Conservation (phyloP, 2,888 invertebrate species). For the Epirrita christyi region DNA sequence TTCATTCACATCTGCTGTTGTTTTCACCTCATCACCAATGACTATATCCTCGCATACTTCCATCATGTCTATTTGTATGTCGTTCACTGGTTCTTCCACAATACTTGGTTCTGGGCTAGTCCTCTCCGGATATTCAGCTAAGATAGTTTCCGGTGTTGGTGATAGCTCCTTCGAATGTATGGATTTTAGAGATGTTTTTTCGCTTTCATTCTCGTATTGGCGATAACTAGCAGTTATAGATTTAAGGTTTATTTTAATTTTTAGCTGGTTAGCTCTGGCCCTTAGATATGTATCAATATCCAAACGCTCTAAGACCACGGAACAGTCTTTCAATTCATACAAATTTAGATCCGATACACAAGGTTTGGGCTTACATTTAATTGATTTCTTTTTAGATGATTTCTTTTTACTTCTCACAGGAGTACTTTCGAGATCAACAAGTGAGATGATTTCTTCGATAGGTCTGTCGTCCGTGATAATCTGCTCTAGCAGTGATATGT, state of each 20-base stretch:
- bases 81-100: constrained; percentile 52
- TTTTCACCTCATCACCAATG: constrained; percentile 70
- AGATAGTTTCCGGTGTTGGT: constrained; percentile 7
- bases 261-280: constrained; percentile 3
- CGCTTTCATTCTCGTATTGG: constrained; percentile 3
- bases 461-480: constrained; percentile 74
- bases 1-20: constrained; percentile 55
- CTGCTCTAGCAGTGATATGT: constrained; percentile 75
- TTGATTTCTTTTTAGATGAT: constrained; percentile 46
- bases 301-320: constrained; percentile 56
- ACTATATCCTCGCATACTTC: constrained; percentile 79
- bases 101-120: constrained; percentile 8
- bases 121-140: not conserved
- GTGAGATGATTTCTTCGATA: constrained; percentile 72
- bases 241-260: constrained; percentile 24
- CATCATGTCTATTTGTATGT: constrained; percentile 75
- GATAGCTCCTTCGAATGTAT: not conserved
- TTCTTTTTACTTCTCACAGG: constrained; percentile 49
- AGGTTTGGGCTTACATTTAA: constrained; percentile 37
- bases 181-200: not conserved
- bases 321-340: constrained; percentile 61
- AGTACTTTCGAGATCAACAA: constrained; percentile 65
- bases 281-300: constrained; percentile 55
- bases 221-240: not conserved
- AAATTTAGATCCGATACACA: constrained; percentile 50